Evolutionary conservation across 1,140 invertebrate genomes (phyloP).

Genomic region (Drosophila athabasca): DNA sequence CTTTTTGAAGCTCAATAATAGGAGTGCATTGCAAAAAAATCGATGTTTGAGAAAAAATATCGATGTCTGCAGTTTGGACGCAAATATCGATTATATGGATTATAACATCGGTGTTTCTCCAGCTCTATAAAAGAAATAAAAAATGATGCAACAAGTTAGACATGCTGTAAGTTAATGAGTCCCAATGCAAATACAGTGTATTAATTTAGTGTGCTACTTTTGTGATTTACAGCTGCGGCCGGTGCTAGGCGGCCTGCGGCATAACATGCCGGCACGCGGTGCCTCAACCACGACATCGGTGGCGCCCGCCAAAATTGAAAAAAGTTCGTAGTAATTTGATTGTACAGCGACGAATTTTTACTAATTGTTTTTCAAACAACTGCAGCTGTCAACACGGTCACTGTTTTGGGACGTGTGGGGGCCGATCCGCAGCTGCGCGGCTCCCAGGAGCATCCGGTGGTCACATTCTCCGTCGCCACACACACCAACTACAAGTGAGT

Average conservation of each 20-base stretch:
- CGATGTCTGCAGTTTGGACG: too few species aligned
- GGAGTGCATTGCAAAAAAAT: too few species aligned
- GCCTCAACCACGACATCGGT: constrained; percentile 46
- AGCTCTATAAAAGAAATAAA: constrained; percentile 32
- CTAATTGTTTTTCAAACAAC: constrained; percentile 48
- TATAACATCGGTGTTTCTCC: too few species aligned
- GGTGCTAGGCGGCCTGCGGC: constrained; percentile 31
- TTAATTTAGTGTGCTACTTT: background rate
- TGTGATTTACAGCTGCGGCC: constrained; percentile 37
- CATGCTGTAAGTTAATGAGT: constrained; percentile 44
- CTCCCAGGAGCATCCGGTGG: constrained; percentile 91
- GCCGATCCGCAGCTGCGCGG: constrained; percentile 93
- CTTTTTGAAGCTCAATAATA: too few species aligned
- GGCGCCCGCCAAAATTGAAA: constrained; percentile 80
- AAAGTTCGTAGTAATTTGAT: constrained; percentile 54
- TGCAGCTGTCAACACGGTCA: constrained; percentile 94
- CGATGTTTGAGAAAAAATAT: too few species aligned
- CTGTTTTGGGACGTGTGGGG: constrained; percentile 93
- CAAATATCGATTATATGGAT: too few species aligned
- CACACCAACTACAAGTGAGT: constrained; percentile 90
- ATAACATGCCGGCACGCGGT: constrained; percentile 52
- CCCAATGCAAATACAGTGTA: too few species aligned
- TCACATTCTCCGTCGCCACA: constrained; percentile 95
- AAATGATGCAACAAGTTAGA: constrained; percentile 71
- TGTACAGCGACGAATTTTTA: background rate